These are phyloP conservation scores for Ceratosolen solmsi DNA, from an alignment of 1,140 invertebrate species.

Conservation along the genomic window DNA sequence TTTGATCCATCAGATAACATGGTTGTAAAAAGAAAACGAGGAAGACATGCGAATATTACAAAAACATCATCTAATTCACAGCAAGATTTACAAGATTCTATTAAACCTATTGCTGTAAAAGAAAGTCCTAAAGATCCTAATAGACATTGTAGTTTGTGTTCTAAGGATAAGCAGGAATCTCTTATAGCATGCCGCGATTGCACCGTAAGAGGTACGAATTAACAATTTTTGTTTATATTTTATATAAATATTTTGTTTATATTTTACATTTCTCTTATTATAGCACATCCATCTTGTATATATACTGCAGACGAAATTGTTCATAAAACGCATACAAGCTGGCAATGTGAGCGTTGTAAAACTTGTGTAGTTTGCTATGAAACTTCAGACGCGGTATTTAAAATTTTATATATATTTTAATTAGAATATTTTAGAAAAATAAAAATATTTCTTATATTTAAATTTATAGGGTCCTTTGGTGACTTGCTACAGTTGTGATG, in stretches of 20 bases:
- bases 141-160: slow-evolving; percentile 71
- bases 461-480: slow-evolving; percentile 73
- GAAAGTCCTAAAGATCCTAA: slow-evolving; percentile 69
- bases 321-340: slow-evolving; percentile 78
- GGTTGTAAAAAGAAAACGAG: slow-evolving; percentile 78
- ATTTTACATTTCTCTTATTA: slow-evolving; percentile 55
- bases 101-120: slow-evolving; percentile 54
- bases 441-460: slow-evolving; percentile 33
- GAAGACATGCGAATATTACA: slow-evolving; percentile 74
- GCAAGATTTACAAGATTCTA: slow-evolving; percentile 64
- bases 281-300: slow-evolving; percentile 80
- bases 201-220: slow-evolving; percentile 80
- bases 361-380: slow-evolving; percentile 81
- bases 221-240: slow-evolving; percentile 37
- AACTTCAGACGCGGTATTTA: slow-evolving; percentile 81
- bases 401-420: slow-evolving; percentile 28
- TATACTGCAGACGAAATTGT: slow-evolving; percentile 78
- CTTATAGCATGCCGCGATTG: slow-evolving; percentile 86
- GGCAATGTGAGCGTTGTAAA: slow-evolving; percentile 84
- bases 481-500: slow-evolving; percentile 87
- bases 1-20: slow-evolving; percentile 87
- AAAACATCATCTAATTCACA: slow-evolving; percentile 66
- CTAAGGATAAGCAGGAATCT: slow-evolving; percentile 75
- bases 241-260: slow-evolving; percentile 27
- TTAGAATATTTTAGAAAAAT: not conserved